A percentile compares a stretch with the other conserved stretches of the same genome.
Conservation (phyloP, 2,888 invertebrate species). For the Lasioglossum calceatum region DNA sequence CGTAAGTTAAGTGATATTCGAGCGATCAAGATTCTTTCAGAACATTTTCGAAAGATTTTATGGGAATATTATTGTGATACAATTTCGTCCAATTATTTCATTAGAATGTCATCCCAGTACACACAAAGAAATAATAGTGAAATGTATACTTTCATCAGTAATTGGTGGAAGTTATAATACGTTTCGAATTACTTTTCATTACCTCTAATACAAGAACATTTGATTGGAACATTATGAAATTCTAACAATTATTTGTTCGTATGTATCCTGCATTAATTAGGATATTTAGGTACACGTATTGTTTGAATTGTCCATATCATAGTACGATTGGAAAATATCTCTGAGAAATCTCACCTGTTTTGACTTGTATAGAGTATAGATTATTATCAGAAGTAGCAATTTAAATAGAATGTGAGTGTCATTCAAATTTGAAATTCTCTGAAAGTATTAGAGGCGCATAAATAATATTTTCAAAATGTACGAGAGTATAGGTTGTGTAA, state of each 20-base stretch:
- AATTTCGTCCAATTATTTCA: constrained; percentile 53
- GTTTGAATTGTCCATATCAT: constrained; percentile 59
- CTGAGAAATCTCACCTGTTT: constrained; percentile 30
- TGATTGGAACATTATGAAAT: constrained; percentile 45
- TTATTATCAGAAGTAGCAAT: constrained; percentile 20
- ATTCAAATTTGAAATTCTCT: constrained; percentile 47
- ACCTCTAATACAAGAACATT: constrained; percentile 40
- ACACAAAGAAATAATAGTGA: constrained; percentile 36
- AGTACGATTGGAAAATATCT: constrained; percentile 17
- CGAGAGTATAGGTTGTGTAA: constrained; percentile 48
- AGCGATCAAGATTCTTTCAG: constrained; percentile 19
- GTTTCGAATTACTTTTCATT: constrained; percentile 26
- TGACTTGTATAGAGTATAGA: constrained; percentile 12
- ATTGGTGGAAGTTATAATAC: constrained; percentile 21
- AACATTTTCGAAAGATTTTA: constrained; percentile 35
- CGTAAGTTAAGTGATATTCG: constrained; percentile 33
- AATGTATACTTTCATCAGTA: constrained; percentile 33
- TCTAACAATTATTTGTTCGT: constrained; percentile 38
- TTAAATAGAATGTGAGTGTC: constrained; percentile 26
- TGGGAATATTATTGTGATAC: constrained; percentile 59
- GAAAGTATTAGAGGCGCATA: constrained; percentile 33
- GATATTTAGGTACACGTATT: constrained; percentile 37
- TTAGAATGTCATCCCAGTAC: constrained; percentile 42
- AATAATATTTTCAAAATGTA: constrained; percentile 65
- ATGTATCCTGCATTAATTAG: constrained; percentile 28